Base-by-base conservation (phyloP, 2,113 vertebrate species). In the Clarias batrachus region DNA sequence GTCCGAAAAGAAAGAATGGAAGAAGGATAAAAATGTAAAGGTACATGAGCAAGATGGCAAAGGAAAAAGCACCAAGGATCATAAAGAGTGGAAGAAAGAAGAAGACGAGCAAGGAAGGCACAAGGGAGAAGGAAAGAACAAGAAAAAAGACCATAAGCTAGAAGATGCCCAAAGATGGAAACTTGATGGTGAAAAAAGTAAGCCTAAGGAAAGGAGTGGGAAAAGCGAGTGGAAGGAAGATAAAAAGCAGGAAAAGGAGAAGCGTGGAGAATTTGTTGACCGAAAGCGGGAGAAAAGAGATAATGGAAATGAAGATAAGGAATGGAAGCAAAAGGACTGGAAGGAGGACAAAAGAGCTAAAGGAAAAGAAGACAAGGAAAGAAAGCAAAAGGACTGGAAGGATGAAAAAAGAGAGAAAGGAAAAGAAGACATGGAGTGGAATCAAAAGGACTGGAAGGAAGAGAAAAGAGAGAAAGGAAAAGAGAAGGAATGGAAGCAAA, bases 231-330 rank as follows among this genome's bases (percentile, higher is more conserved):
- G 66, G 68, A 92, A 89, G 27, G 90, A 91, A 63, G 89, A 90
- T 13, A 92, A 90, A 62, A 81, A 91, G 23, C n/a, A 82, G 90
- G 92, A 92, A 86, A 92, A 90, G n/a, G 65, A 88, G 37, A 92
- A 91, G 48, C 63, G 86, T 0, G 52, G 70, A 78, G 89, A 80
- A 70, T 84, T 66, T 41, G 88, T 70, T n/a, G 78, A 82, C 17
- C 30, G 23, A 23, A 87, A 85, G 66, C 71, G 87, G 73, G 86
- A 81, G 4, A 77, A 81, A 27, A 91, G 91, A 66, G 79, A 62
- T 33, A 82, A 84, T 65, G 63, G 56, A 13, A 82, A 88, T 48
- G 85, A 82, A 30, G 85, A 89, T 48, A 82, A 86, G 23, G 78
- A 81, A 77, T 41, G 56, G 82, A 88, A 78, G 73, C 41, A 13